Evolutionary conservation across 2,113 vertebrate genomes (phyloP).

Genomic region (Amphilophus citrinellus): DNA sequence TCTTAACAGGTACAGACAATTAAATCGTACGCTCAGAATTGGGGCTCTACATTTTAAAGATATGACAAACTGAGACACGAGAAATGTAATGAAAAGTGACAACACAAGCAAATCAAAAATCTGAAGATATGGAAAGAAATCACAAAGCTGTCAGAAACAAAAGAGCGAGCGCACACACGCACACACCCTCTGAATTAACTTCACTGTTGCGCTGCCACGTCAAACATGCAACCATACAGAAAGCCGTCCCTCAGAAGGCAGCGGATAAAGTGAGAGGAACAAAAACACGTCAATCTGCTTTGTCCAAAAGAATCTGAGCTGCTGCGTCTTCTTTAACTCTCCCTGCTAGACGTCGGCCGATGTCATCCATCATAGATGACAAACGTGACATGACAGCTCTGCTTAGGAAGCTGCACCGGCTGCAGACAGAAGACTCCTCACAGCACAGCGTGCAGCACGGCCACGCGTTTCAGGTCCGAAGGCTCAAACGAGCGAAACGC

Average conservation of each 20-base stretch:
- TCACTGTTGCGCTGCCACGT: constrained; percentile 52
- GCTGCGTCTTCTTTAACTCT: constrained; percentile 62
- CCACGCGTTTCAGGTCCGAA: background rate
- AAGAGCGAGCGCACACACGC: constrained; percentile 3
- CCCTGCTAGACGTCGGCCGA: constrained; percentile 40
- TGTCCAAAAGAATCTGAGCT: constrained; percentile 63
- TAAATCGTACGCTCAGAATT: constrained; percentile 23
- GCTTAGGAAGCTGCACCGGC: constrained; percentile 49
- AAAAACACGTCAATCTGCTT: constrained; percentile 75
- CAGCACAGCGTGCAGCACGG: constrained; percentile 7
- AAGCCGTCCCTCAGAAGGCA: constrained; percentile 57
- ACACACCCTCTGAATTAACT: constrained; percentile 61
- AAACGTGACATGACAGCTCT: constrained; percentile 73
- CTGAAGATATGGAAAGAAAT: constrained; percentile 60
- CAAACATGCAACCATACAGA: constrained; percentile 59
- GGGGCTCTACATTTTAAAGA: constrained; percentile 35
- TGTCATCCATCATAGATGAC: constrained; percentile 71
- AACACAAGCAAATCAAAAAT: constrained; percentile 64
- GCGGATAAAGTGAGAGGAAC: constrained; percentile 58
- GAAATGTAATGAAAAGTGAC: constrained; percentile 68
- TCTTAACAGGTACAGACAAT: constrained; percentile 41
- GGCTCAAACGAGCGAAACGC: background rate
- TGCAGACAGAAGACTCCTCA: constrained; percentile 42
- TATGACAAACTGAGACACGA: constrained; percentile 39
- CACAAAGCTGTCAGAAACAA: constrained; percentile 65